Conservation (phyloP, 2,113 vertebrate species). For the Orientallactaga bullata region DNA sequence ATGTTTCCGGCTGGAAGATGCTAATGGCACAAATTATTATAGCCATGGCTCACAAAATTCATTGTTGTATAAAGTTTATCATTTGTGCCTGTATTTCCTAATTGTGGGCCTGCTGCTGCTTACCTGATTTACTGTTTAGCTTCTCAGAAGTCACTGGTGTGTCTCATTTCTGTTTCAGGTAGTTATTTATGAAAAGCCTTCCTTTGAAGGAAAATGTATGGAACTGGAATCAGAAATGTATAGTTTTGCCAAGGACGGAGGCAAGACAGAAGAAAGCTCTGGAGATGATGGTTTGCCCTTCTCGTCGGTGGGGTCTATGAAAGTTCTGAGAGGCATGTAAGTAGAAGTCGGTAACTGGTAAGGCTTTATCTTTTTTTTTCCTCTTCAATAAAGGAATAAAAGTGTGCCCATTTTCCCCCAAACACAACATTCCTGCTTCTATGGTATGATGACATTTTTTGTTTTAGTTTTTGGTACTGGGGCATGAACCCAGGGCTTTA, state of each 20-base stretch:
- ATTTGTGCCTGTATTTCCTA: not conserved
- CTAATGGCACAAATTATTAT: accelerated
- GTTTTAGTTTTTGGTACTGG: not conserved
- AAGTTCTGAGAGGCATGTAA: constrained; percentile 95
- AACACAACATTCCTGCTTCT: not conserved
- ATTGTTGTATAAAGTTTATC: not conserved
- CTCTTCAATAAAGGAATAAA: not conserved
- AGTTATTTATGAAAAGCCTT: constrained; percentile 93
- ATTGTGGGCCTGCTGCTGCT: not conserved
- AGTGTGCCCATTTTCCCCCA: not conserved
- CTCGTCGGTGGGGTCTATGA: constrained; percentile 92
- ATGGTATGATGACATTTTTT: not conserved
- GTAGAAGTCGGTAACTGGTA: constrained; percentile 75
- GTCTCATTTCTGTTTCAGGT: constrained; percentile 85
- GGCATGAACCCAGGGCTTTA: not conserved
- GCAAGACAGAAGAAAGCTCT: constrained; percentile 68
- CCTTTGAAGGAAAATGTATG: constrained; percentile 91
- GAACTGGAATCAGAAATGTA: constrained; percentile 90
- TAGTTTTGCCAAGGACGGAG: constrained; percentile 81
- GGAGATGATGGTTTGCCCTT: constrained; percentile 72
- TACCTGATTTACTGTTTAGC: not conserved
- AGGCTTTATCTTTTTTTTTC: not conserved
- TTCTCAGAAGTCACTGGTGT: not conserved
- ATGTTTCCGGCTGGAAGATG: not conserved
- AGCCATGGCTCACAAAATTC: not conserved